Evolutionary conservation across 1,140 invertebrate species (phyloP), one percentile per base, ranked within the genome.

Genomic region (Aplysia californica): DNA sequence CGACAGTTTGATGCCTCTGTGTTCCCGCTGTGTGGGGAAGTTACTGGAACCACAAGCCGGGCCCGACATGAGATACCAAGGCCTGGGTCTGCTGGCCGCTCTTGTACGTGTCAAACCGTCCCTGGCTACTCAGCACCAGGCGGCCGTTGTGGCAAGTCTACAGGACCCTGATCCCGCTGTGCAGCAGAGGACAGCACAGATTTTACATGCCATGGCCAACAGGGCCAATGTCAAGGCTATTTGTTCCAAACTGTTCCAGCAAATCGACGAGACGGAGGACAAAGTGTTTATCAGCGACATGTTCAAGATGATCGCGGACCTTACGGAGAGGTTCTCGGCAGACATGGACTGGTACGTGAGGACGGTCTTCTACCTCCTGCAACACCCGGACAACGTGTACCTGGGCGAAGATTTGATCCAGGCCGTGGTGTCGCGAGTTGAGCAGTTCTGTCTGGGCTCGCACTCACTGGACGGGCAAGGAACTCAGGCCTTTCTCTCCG

Each of bases 121-220:
- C 23, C 80, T 61, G 66, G 84, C 82, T 23, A 55, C 82, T 35
- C 79, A 85, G 21, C 84, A 87, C 68, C 85, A 86, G 73, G 77
- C 79, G 71, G 79, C 77, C 5, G 80, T 88, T 23, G 78, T 88
- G 23, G 83, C 85, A 55, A 84, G 84, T 77, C 79, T 88, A 1
- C 75, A 84, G 35, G 80, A 87, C 71, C 72, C 79, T n/a, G 84
- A 88, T 80, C 77, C 64, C 21, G 66, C 80, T 1, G 79, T 88
- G 6, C 81, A 80, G 21, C 26, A 61, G 23, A 78, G 85, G 82
- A 87, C 85, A n/a, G 65, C 85, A 21, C 78, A 81, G 20, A 66
- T 88, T 21, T 79, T 88, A 36, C 85, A 83, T 75, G 76, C 77
- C 41, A 87, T 87, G 82, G 78, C 84, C 75, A 85, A 87, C 64